A percentile compares a stretch with the other conserved stretches of the same genome.
These are phyloP conservation scores for Petaurus breviceps DNA, from an alignment of 2,113 vertebrate genomes.

Conservation along the genomic window DNA sequence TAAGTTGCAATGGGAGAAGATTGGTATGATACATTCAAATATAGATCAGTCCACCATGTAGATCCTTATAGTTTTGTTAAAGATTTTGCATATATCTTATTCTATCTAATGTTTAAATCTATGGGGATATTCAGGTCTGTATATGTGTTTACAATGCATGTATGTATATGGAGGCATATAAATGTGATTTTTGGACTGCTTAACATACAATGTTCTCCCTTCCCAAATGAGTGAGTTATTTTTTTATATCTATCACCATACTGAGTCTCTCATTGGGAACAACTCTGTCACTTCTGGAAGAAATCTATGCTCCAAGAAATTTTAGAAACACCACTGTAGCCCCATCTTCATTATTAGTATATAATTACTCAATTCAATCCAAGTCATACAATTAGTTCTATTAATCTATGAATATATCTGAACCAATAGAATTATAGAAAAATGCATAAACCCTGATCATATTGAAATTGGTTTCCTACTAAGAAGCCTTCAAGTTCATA, in stretches of 20 bases:
- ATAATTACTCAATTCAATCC: not conserved
- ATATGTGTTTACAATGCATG: not conserved
- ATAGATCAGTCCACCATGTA: not conserved
- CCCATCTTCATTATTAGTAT: not conserved
- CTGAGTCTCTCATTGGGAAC: not conserved
- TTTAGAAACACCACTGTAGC: not conserved
- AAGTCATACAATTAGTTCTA: not conserved
- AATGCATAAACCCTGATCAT: not conserved
- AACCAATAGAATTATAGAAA: not conserved
- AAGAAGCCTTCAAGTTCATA: not conserved
- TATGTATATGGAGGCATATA: not conserved
- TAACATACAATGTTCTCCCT: not conserved
- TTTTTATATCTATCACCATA: not conserved
- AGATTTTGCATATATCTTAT: not conserved
- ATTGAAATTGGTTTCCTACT: not conserved
- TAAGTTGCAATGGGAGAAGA: not conserved
- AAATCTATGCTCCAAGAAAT: not conserved
- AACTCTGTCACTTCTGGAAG: not conserved
- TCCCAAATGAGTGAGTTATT: not conserved
- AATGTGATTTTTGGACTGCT: not conserved
- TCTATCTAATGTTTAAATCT: not conserved
- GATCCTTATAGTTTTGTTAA: not conserved
- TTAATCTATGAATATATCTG: not conserved
- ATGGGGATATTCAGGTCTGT: not conserved
- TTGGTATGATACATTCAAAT: not conserved